Percentiles rank a stretch among this genome's conserved stretches.
Evolutionary conservation across 1,140 invertebrate genomes (phyloP).

Genomic region (Lepidotrigona ventralis): DNA sequence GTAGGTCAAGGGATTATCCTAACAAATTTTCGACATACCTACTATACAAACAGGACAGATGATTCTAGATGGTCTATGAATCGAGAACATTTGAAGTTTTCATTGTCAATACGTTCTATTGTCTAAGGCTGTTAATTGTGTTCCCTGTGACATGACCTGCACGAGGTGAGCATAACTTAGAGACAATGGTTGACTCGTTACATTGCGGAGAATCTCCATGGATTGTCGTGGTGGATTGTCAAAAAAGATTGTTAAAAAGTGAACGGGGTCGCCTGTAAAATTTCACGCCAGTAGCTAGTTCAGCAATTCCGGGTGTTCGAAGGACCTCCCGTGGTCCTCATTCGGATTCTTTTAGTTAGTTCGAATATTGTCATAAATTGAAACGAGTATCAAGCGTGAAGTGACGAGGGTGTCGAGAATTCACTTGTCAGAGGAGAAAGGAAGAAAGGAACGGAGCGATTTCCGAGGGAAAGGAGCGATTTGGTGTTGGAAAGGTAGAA

Average conservation of each 20-base stretch:
- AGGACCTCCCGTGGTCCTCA: not conserved
- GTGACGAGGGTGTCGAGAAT: not conserved
- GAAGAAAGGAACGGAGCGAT: not conserved
- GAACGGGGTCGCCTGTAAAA: not conserved
- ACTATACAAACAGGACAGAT: too few species aligned
- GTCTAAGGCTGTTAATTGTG: not conserved
- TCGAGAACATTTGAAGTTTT: too few species aligned
- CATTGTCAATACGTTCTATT: too few species aligned
- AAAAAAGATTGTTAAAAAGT: slow-evolving; percentile 39
- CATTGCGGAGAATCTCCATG: slow-evolving; percentile 24
- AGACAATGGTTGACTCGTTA: slow-evolving; percentile 41
- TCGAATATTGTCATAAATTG: not conserved
- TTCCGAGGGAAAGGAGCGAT: too few species aligned
- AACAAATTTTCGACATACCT: not conserved
- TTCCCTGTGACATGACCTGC: not conserved
- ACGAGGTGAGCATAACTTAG: slow-evolving; percentile 5
- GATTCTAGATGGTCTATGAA: too few species aligned
- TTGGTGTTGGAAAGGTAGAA: too few species aligned
- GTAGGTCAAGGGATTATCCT: slow-evolving; percentile 5
- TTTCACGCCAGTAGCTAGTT: not conserved
- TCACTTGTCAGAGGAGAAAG: not conserved
- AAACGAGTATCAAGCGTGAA: not conserved
- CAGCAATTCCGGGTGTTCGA: too few species aligned
- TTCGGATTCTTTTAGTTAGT: not conserved
- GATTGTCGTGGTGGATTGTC: not conserved